Conservation (phyloP, 1,140 invertebrate genomes). For the Diachasma alloeum region DNA sequence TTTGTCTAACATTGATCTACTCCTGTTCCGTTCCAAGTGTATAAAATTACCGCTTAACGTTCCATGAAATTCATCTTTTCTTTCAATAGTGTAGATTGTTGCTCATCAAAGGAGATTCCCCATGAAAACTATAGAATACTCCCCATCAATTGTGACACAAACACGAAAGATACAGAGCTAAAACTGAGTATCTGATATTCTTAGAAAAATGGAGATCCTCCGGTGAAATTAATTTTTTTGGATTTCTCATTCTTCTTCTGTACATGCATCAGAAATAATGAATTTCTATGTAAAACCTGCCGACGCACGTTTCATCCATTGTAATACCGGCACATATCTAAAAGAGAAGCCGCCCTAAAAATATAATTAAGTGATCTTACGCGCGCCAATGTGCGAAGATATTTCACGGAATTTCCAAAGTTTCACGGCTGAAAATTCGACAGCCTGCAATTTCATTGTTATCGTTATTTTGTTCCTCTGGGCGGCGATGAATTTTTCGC, state of each 20-base stretch:
- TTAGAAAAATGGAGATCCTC: not conserved
- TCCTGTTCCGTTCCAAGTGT: too few species aligned
- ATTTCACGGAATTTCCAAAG: conserved; percentile 43
- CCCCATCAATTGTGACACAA: too few species aligned
- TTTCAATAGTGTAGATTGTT: too few species aligned
- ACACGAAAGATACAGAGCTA: too few species aligned
- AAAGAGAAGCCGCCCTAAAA: conserved; percentile 2
- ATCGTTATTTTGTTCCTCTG: not conserved
- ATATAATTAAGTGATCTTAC: conserved; percentile 26
- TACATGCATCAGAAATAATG: not conserved
- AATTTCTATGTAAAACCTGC: not conserved
- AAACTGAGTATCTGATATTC: too few species aligned
- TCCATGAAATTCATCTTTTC: too few species aligned
- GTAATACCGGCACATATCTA: not conserved
- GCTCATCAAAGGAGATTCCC: too few species aligned
- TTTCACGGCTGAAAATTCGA: not conserved
- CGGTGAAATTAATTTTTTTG: not conserved
- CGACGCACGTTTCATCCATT: not conserved
- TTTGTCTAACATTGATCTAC: too few species aligned
- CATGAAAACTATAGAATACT: too few species aligned
- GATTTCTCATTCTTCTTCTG: not conserved
- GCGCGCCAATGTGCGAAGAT: conserved; percentile 43
- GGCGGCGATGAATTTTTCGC: conserved; percentile 18
- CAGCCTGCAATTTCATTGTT: conserved; percentile 23
- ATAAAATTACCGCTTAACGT: too few species aligned